These are phyloP conservation scores for Carpatolechia fugitivella DNA, from an alignment of 2,888 invertebrate species.

Conservation along the genomic window DNA sequence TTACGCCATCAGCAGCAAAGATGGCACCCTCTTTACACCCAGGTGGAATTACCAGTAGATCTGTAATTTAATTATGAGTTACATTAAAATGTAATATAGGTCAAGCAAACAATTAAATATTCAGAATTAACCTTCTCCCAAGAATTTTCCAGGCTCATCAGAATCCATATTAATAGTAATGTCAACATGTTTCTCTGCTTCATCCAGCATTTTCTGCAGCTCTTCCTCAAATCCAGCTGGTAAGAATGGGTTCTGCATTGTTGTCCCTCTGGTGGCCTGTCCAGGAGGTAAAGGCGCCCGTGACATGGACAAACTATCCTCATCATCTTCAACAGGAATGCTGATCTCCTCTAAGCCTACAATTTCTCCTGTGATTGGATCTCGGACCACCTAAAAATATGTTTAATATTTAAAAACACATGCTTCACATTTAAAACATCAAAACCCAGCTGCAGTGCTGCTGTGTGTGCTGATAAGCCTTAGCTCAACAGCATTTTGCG, in stretches of 20 bases:
- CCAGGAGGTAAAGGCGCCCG: constrained; percentile 86
- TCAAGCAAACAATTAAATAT: no score
- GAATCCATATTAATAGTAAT: constrained; percentile 62
- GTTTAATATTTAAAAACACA: background rate
- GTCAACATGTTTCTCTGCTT: constrained; percentile 49
- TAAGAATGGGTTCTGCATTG: constrained; percentile 91
- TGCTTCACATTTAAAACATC: no score
- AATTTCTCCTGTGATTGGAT: constrained; percentile 87
- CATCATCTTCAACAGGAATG: constrained; percentile 64
- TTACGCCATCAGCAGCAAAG: constrained; percentile 77
- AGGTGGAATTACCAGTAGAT: constrained; percentile 81
- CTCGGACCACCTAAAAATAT: constrained; percentile 80
- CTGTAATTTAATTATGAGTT: no score
- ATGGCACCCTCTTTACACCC: constrained; percentile 81
- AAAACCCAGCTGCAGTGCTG: background rate
- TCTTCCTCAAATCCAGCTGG: constrained; percentile 89
- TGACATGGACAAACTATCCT: constrained; percentile 82
- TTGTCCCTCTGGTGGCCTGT: constrained; percentile 86
- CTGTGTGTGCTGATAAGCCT: no score
- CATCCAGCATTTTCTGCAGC: constrained; percentile 62
- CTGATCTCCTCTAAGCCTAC: constrained; percentile 80
- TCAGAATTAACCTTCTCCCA: constrained; percentile 62
- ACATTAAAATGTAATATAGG: background rate
- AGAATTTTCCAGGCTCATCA: constrained; percentile 64
- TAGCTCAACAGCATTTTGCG: no score